Base-by-base conservation (phyloP, 2,888 invertebrate genomes). In the Glyphotaelius pellucidus region DNA sequence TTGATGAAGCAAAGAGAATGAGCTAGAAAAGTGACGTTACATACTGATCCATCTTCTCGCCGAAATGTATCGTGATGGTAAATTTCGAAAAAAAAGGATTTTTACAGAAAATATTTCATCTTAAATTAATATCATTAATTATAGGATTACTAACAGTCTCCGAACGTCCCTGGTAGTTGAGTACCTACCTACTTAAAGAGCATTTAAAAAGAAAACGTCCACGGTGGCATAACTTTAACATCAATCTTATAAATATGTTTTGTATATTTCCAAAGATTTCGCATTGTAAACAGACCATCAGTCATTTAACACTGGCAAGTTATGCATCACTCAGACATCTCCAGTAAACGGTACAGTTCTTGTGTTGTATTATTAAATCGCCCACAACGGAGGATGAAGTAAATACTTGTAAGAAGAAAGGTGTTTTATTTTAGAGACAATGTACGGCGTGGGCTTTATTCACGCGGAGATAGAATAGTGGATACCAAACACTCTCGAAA, bases 401-500 rank as follows among this genome's bases (percentile, higher is more conserved):
- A 67, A 67, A 67, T 25, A 25, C 67, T 67, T 67, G 30, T n/a
- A 35, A 25, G 79, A 88, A 88, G 88, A 88, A 88, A 88, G 88
- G 79, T 88, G 88, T 88, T 88, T 88, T 31, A 88, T 35, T 79
- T 32, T 19, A 79, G 85, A 38, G 67, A 88, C 88, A 88, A 67
- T 88, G 88, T 67, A 15, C 25, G 19, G 88, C 79, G 88, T 88
- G 88, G 88, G 88, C 88, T 52, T n/a, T 79, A 79, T 88, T 88
- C 79, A 67, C 38, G 38, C n/a, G 38, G 32, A 81, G 31, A 32
- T 14, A 35, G 84, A 84, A 90, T 83, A 47, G 42, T 80, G 87
- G 81, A 88, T 88, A 86, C 86, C 87, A 80, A 80, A 91, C 87
- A 83, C 38, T 83, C 90, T 84, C 35, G 35, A 90, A 86, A 85